phyloP scores from a whole-genome alignment of 1,140 invertebrate genomes.

The Hycleus phaleratus region DNA sequence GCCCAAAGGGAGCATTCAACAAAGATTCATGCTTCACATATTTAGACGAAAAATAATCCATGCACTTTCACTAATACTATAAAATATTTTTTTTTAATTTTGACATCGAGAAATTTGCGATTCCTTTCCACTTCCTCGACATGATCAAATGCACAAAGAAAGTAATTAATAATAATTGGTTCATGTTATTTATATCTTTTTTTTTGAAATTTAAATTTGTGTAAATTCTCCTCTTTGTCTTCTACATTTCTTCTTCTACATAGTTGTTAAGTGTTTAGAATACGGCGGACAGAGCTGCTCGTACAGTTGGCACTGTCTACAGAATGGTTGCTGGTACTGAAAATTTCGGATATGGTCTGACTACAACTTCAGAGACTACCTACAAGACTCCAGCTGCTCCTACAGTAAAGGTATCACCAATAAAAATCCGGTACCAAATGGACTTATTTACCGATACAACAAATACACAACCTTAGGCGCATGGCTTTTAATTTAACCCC shows the following conservation, averaged over 20 bases:
- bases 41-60: too few species aligned
- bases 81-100: too few species aligned
- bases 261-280: slow-evolving; percentile 45
- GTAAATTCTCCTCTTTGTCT: too few species aligned
- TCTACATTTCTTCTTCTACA: too few species aligned
- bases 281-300: slow-evolving; percentile 65
- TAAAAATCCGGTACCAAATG: slow-evolving; percentile 31
- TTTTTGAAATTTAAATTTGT: neutral
- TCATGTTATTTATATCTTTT: too few species aligned
- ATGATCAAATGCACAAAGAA: neutral
- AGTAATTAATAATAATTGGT: too few species aligned
- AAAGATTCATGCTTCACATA: too few species aligned
- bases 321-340: slow-evolving; percentile 68
- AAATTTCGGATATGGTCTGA: slow-evolving; percentile 61
- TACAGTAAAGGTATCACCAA: slow-evolving; percentile 43
- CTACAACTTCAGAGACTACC: slow-evolving; percentile 53
- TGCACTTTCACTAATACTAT: too few species aligned
- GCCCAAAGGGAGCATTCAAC: too few species aligned
- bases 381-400: slow-evolving; percentile 41
- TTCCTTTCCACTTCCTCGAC: neutral
- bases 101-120: neutral
- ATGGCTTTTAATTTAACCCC: neutral
- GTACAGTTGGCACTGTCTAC: slow-evolving; percentile 66
- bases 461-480: neutral
- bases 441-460: neutral